These are phyloP conservation scores for Augochlorella aurata DNA, from an alignment of 2,888 invertebrate species.

Conservation along the genomic window DNA sequence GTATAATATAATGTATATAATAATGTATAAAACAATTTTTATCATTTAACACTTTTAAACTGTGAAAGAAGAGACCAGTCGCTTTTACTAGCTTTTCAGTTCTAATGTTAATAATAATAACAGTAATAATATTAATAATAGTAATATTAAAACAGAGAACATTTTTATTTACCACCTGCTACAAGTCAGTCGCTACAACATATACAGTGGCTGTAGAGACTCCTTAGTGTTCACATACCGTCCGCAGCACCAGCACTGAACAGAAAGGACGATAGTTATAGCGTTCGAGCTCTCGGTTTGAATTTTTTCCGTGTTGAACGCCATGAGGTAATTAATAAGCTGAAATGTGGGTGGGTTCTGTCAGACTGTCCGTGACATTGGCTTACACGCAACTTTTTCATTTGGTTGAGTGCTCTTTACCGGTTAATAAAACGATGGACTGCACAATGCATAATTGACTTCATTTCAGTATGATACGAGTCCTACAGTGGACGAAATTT, in stretches of 20 bases:
- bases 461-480: not conserved
- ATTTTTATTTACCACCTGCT: not conserved
- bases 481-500: not conserved
- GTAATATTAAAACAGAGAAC: not conserved
- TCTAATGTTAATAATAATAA: no score
- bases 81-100: no score
- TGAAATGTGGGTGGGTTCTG: slow-evolving; percentile 5
- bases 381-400: slow-evolving; percentile 13
- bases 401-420: not conserved
- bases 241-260: not conserved
- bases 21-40: no score
- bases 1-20: no score
- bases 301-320: not conserved
- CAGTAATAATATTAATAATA: no score
- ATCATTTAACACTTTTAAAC: no score
- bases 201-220: not conserved
- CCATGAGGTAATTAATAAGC: not conserved
- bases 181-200: not conserved
- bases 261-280: not conserved
- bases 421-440: not conserved
- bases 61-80: no score
- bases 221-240: not conserved
- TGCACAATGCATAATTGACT: not conserved
- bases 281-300: not conserved
- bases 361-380: not conserved